A percentile compares a stretch with the other conserved stretches of the same genome.
These are phyloP conservation scores for Tetragnatha montana DNA, from an alignment of 2,888 invertebrate species.

Conservation along the genomic window DNA sequence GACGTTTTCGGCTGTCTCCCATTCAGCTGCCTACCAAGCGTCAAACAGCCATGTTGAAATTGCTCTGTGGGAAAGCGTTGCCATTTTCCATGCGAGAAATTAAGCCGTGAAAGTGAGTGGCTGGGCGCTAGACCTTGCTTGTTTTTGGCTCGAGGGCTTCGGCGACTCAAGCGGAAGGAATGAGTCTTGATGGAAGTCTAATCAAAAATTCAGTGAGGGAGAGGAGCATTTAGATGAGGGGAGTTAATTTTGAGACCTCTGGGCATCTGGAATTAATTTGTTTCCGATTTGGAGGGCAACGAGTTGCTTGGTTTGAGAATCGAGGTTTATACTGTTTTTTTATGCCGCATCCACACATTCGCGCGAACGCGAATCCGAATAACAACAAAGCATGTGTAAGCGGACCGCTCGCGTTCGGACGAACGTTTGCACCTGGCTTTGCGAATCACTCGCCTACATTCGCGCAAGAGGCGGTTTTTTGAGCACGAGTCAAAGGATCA, in stretches of 20 bases:
- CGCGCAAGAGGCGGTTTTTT: too few species aligned
- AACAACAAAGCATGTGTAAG: too few species aligned
- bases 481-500: too few species aligned
- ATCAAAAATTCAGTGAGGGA: background rate
- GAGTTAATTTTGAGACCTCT: background rate
- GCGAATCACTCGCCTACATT: too few species aligned
- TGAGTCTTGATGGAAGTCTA: conserved; percentile 10
- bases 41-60: conserved; percentile 8
- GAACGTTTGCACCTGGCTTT: too few species aligned
- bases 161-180: conserved; percentile 39
- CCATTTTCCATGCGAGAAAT: conserved; percentile 32
- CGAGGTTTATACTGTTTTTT: too few species aligned
- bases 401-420: too few species aligned
- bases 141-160: conserved; percentile 13
- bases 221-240: background rate
- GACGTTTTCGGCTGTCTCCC: background rate
- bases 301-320: background rate
- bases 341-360: too few species aligned
- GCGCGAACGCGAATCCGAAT: too few species aligned
- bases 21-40: background rate
- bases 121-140: conserved; percentile 8
- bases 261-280: background rate
- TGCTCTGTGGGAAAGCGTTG: conserved; percentile 30
- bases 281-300: background rate
- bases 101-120: conserved; percentile 15